Percentiles rank a stretch among this genome's conserved stretches.
These are phyloP conservation scores for Augiades crinisus DNA, from an alignment of 2,888 invertebrate genomes.

Conservation along the genomic window DNA sequence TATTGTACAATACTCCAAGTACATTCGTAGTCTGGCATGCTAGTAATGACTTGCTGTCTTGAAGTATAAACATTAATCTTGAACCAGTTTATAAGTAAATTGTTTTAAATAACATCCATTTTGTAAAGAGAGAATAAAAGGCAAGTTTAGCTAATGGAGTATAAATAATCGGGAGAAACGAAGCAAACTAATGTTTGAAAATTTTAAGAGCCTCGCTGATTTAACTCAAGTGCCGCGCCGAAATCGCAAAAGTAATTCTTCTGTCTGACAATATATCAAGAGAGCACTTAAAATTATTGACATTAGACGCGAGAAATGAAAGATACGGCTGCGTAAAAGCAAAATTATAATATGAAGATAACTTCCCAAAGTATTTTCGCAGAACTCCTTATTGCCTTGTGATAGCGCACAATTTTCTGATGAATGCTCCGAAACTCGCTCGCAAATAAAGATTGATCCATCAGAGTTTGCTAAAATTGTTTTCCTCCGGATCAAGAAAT, in stretches of 20 bases:
- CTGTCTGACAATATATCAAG: constrained; percentile 62
- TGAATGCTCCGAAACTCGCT: background rate
- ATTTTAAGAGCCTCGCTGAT: constrained; percentile 40
- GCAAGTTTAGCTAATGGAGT: constrained; percentile 19
- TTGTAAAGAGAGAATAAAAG: constrained; percentile 4
- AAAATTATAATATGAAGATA: constrained; percentile 38
- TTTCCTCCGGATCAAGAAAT: constrained; percentile 25
- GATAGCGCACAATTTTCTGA: constrained; percentile 22
- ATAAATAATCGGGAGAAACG: constrained; percentile 40
- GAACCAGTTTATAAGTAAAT: constrained; percentile 11
- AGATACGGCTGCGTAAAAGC: constrained; percentile 36
- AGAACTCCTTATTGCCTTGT: constrained; percentile 13
- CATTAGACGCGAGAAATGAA: constrained; percentile 41
- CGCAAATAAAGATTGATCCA: constrained; percentile 26
- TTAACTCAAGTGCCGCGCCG: constrained; percentile 41
- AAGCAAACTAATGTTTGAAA: constrained; percentile 46
- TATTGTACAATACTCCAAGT: too few species aligned
- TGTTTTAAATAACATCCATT: constrained; percentile 33
- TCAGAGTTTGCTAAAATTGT: constrained; percentile 27
- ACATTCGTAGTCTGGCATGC: too few species aligned
- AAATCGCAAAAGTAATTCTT: constrained; percentile 41
- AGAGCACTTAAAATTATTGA: constrained; percentile 62
- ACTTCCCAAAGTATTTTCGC: background rate
- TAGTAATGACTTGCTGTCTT: background rate
- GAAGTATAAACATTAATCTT: background rate